Base-by-base conservation (phyloP, 2,797 vertebrate genomes). In the Prunella strophiata region DNA sequence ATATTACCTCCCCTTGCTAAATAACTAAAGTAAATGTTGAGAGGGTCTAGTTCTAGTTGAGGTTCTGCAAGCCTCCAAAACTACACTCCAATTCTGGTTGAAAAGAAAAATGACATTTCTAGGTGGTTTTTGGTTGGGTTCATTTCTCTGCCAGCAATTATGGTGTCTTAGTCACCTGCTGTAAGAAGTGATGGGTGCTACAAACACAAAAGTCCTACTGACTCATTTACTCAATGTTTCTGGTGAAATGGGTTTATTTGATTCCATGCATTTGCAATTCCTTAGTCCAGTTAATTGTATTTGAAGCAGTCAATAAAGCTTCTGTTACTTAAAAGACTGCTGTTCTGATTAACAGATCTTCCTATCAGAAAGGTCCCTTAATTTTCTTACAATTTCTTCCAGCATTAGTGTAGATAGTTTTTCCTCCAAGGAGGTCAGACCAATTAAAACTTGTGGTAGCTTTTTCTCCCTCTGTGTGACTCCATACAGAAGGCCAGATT, bases 401-500 rank as follows among this genome's bases (percentile, higher is more conserved):
- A 91, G 48, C 45, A 63, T 59, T 62, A 67, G 32, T 78, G 45
- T 50, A 73, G 72, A 68, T 65, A 74, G 43, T 79, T 95, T 43
- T 85, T 94, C 74, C 22, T 74, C 77, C 71, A 55, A 62, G 89
- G 36, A 91, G 50, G 59, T 55, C 65, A 90, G 43, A 87, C 85
- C 58, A 84, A 90, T 95, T 97, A 92, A 94, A 93, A 74, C 63
- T 66, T 67, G 63, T 73, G 76, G 79, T 88, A 88, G 80, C 58
- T 94, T 93, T 96, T 93, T 85, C 61, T 95, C 20, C 26, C 72
- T 75, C 85, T 85, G 26, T 77, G 29, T 82, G 74, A 79, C 34
- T 94, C 81, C 67, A 61, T 57, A n/a, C 16, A 85, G 67, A 93
- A 22, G 71, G 34, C 36, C 83, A 91, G 71, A 74, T 94, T 82